Conservation (phyloP, 2,888 invertebrate genomes). For the Rotaria sp. region DNA sequence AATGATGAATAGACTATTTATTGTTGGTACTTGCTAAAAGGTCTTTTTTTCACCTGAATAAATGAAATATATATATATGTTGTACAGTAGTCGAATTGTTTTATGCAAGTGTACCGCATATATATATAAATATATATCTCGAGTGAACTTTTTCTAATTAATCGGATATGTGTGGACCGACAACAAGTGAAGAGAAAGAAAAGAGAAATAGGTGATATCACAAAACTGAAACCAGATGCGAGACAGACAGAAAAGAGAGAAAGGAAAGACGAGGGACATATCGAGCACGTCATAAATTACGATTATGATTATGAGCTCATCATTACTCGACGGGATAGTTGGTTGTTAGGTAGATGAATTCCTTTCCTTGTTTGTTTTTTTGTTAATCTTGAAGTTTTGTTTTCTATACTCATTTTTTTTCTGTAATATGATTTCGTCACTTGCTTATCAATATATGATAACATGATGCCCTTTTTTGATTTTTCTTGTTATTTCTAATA, state of each 20-base stretch:
- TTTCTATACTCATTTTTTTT: background rate
- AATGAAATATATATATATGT: background rate
- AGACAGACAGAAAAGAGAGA: constrained; percentile 1
- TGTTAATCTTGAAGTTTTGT: background rate
- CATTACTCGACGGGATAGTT: background rate
- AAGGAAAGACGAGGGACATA: background rate
- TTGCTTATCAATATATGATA: background rate
- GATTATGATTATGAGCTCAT: constrained; percentile 22
- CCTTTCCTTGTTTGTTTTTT: background rate
- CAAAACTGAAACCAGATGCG: constrained; percentile 17
- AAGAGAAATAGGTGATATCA: constrained; percentile 15
- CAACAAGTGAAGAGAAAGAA: background rate
- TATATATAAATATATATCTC: background rate
- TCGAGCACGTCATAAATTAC: constrained; percentile 17
- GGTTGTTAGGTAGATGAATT: background rate
- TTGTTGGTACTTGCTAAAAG: background rate
- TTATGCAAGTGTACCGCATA: background rate
- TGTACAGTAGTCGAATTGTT: background rate
- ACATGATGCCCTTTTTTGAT: background rate
- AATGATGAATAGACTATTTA: background rate
- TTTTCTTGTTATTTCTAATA: background rate
- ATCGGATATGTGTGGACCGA: background rate
- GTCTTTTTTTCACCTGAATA: background rate
- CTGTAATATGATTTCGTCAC: background rate
- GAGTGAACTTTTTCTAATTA: constrained; percentile 21